Evolutionary conservation across 2,113 vertebrate genomes (phyloP), one percentile per base, ranked within the genome.

Genomic region (Anhinga anhinga): DNA sequence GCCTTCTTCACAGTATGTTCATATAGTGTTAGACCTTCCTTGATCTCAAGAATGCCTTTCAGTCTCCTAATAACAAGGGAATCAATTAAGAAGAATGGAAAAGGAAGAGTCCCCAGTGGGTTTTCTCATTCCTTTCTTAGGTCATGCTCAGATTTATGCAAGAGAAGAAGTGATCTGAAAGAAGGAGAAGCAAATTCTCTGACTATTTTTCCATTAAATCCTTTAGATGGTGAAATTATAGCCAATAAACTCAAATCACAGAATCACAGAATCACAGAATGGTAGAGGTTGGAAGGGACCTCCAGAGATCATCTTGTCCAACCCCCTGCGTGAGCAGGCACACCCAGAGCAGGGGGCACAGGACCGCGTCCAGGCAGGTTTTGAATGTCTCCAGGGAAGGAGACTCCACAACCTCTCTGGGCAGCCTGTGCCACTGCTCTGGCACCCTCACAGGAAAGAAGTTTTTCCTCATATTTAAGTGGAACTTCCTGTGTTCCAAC

Each of bases 41-140:
- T 97, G 86, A 72, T 95, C 70, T 95, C 52, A 50, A 90, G 74
- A 95, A 84, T 94, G 56, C 32, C 69, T 96, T 94, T 97, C 79
- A 78, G 85, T 89, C 61, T 85, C 38, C 58, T 44, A 27, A 78
- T 88, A 96, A 74, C 62, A 81, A 95, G 92, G 83, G 96, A 95
- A 90, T 96, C 82, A 91, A 92, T 86, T 93, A 91, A 91, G 52
- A 93, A 76, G 53, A 77, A 66, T 61, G 63, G 71, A 86, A 90
- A 66, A 81, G 34, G 62, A 52, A 86, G 29, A 9, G 49, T 96
- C 42, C 78, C 95, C 19, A 47, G 23, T 30, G 91, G 67, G 10
- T 69, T 94, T 95, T 94, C 76, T 71, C 55, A 34, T 92, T 97
- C 58, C 44, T 18, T 93, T 86, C 67, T 79, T 79, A 74, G 56